phyloP scores from a whole-genome alignment of 2,113 vertebrate species.

The Perca fluviatilis region DNA sequence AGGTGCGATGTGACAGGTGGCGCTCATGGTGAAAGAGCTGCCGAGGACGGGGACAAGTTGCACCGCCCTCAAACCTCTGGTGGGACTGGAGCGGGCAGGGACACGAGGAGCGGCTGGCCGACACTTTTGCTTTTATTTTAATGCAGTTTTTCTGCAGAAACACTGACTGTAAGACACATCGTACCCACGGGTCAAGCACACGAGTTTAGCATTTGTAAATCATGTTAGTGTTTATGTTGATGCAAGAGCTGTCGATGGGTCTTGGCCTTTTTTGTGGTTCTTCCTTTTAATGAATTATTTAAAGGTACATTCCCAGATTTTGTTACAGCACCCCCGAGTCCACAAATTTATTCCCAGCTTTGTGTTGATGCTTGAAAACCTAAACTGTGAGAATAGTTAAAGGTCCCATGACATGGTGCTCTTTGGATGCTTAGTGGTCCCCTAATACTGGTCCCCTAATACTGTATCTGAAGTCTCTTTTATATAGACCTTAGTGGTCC shows the following conservation, averaged over 20 bases:
- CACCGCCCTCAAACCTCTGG: constrained; percentile 40
- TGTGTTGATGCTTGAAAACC: background rate
- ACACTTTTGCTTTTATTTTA: background rate
- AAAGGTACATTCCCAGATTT: background rate
- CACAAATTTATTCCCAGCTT: background rate
- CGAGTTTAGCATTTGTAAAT: background rate
- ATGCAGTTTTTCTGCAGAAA: background rate
- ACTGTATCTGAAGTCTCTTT: too few species aligned
- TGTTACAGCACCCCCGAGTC: too few species aligned
- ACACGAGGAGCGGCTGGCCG: background rate
- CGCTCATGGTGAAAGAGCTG: constrained; percentile 57
- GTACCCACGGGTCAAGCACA: constrained; percentile 1
- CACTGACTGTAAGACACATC: background rate
- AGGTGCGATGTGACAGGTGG: constrained; percentile 69
- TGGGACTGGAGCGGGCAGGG: background rate
- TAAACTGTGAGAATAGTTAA: background rate
- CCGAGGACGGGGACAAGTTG: constrained; percentile 52
- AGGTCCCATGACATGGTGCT: too few species aligned
- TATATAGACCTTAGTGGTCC: too few species aligned
- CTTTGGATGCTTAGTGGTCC: too few species aligned
- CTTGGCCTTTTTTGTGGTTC: too few species aligned
- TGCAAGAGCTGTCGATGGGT: background rate
- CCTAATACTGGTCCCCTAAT: too few species aligned
- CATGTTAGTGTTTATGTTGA: background rate
- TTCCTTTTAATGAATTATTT: background rate